Evolutionary conservation across 2,113 vertebrate genomes (phyloP).

Genomic region (Poeciliopsis prolifica): DNA sequence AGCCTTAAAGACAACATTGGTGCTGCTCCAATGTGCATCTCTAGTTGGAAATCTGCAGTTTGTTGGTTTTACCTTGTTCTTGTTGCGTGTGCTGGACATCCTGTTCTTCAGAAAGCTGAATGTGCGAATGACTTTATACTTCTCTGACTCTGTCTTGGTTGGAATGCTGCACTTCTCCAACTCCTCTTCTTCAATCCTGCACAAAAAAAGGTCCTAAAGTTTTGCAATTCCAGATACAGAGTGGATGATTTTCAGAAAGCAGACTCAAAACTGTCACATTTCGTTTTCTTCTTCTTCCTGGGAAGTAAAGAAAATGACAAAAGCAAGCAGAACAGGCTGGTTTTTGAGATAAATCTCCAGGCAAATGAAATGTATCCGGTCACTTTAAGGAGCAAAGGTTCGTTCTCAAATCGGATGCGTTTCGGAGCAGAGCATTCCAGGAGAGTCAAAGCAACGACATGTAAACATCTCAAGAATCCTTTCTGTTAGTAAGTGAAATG

Average conservation of each 20-base stretch:
- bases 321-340: not conserved
- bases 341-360: not conserved
- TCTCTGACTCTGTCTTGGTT: conserved; percentile 90
- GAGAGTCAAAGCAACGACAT: not conserved
- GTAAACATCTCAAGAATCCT: not conserved
- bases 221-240: not conserved
- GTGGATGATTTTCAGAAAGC: not conserved
- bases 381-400: conserved; percentile 33
- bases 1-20: too few relatives aligned
- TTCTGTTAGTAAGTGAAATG: conserved; percentile 26
- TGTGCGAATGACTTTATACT: conserved; percentile 93
- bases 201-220: not conserved
- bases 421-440: not conserved
- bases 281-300: not conserved
- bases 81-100: conserved; percentile 94
- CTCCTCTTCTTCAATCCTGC: conserved; percentile 90
- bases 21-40: too few relatives aligned
- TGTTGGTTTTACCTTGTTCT: conserved; percentile 80
- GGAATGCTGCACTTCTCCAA: conserved; percentile 87
- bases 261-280: not conserved
- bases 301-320: not conserved
- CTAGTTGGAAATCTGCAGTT: not conserved
- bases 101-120: conserved; percentile 96
- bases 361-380: conserved; percentile 2
- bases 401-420: not conserved